phyloP scores from a whole-genome alignment of 2,888 invertebrate genomes.

The Plebejus melissa region DNA sequence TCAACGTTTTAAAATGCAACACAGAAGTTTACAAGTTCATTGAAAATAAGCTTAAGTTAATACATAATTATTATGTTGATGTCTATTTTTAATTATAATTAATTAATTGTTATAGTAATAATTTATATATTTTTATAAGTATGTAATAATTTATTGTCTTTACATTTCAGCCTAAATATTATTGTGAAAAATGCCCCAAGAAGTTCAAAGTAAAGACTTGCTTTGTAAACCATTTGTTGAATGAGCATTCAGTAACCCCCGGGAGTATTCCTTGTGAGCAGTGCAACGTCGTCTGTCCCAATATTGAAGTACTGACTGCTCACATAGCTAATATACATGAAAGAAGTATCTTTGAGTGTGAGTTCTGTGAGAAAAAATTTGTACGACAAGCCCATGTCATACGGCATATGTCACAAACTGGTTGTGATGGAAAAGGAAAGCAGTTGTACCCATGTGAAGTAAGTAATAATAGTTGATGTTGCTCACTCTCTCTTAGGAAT shows the following conservation, averaged over 20 bases:
- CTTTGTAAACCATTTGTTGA: conserved; percentile 81
- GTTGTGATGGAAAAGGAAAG: conserved; percentile 79
- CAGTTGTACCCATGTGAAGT: conserved; percentile 58
- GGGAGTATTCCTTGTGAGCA: conserved; percentile 81
- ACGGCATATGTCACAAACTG: conserved; percentile 83
- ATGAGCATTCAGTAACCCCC: conserved; percentile 82
- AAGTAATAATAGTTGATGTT: conserved; percentile 38
- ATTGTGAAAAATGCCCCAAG: conserved; percentile 82
- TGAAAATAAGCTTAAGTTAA: too few species aligned
- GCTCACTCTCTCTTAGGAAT: too few species aligned
- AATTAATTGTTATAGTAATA: too few species aligned
- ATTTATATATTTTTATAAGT: neutral
- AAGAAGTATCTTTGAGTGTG: conserved; percentile 76
- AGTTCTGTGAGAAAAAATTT: conserved; percentile 84
- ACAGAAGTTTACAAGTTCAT: too few species aligned
- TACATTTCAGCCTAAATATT: conserved; percentile 42
- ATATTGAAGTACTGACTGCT: conserved; percentile 79
- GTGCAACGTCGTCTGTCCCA: conserved; percentile 83
- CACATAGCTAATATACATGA: conserved; percentile 84
- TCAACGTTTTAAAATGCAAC: too few species aligned
- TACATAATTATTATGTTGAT: too few species aligned
- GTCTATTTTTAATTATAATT: neutral
- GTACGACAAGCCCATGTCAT: conserved; percentile 87
- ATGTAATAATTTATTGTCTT: neutral
- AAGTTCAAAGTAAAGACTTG: conserved; percentile 84